These are phyloP conservation scores for Grantiella picta DNA, from an alignment of 2,113 vertebrate genomes.

Conservation along the genomic window DNA sequence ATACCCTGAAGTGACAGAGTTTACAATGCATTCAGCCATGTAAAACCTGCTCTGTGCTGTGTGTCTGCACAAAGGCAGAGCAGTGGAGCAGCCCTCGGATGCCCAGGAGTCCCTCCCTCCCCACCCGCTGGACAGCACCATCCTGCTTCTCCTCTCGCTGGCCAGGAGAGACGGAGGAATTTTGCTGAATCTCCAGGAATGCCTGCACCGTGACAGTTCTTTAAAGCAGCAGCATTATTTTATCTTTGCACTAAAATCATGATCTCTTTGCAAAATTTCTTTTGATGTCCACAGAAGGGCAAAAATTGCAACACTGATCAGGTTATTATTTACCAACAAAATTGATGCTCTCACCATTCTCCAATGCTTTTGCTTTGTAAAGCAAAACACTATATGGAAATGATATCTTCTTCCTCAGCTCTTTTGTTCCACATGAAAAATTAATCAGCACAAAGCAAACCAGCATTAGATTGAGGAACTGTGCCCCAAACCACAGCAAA, in stretches of 20 bases:
- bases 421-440: neutral
- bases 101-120: neutral
- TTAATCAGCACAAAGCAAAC: neutral
- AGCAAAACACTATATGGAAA: neutral
- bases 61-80: neutral
- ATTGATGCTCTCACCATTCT: neutral
- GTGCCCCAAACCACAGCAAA: neutral
- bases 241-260: neutral
- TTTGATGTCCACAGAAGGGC: neutral
- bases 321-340: neutral
- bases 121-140: fast-evolving
- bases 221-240: neutral
- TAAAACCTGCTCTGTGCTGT: neutral
- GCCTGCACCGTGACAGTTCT: fast-evolving
- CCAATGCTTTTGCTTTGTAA: neutral
- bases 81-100: neutral
- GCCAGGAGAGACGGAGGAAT: neutral
- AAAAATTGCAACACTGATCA: neutral
- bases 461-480: neutral
- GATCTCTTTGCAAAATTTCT: neutral
- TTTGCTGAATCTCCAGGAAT: neutral
- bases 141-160: neutral
- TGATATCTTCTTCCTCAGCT: neutral
- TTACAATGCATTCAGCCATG: neutral
- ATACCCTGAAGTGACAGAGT: slow-evolving; percentile 56